Conservation (phyloP, 2,797 vertebrate genomes). For the Chrosomus eos region DNA sequence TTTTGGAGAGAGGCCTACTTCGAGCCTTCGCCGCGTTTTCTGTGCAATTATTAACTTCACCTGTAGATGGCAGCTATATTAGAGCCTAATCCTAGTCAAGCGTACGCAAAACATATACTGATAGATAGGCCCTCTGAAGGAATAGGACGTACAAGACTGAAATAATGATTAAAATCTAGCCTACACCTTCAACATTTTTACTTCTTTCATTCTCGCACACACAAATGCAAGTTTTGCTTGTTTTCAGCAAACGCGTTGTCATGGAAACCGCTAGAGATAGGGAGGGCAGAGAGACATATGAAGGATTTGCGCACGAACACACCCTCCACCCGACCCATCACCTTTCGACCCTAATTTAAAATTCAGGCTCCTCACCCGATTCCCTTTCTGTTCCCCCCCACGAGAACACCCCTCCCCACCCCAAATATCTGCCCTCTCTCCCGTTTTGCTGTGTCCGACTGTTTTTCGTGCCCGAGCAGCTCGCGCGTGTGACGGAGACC, state of each 20-base stretch:
- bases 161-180: neutral
- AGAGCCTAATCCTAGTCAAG: neutral
- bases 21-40: neutral
- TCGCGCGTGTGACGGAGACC: conserved; percentile 38
- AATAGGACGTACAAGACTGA: neutral
- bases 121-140: neutral
- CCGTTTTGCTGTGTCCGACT: conserved; percentile 46
- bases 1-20: neutral
- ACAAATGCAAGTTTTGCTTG: neutral
- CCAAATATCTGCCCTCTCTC: conserved; percentile 27
- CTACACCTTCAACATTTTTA: neutral
- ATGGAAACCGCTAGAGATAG: conserved; percentile 54
- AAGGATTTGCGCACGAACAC: conserved; percentile 27
- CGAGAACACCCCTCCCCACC: conserved; percentile 18
- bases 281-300: conserved; percentile 18
- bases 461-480: conserved; percentile 38
- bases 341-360: conserved; percentile 61
- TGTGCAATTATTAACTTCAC: neutral
- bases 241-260: conserved; percentile 40
- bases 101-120: neutral
- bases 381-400: conserved; percentile 65
- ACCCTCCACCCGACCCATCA: conserved; percentile 55
- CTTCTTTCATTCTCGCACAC: neutral
- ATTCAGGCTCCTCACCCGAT: conserved; percentile 56
- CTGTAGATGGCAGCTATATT: conserved; percentile 30